Conservation (phyloP, 1,140 invertebrate genomes). For the Drosophila bocki region DNA sequence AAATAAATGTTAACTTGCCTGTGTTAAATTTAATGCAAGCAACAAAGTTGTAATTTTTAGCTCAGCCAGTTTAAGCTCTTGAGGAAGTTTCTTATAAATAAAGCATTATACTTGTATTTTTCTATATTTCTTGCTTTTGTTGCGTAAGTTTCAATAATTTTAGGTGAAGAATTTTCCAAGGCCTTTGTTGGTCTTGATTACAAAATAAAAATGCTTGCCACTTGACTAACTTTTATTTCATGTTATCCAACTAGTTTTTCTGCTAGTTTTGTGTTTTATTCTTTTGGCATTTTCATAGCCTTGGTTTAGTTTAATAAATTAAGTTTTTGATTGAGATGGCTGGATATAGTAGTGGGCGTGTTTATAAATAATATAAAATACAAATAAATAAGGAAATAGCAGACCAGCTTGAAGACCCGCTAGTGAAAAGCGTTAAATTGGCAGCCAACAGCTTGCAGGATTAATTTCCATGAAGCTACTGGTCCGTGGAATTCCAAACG, state of each 20-base stretch:
- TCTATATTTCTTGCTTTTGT: neutral
- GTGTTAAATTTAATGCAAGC: slow-evolving; percentile 11
- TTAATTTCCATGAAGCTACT: slow-evolving; percentile 14
- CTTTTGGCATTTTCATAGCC: slow-evolving; percentile 16
- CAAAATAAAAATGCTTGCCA: neutral
- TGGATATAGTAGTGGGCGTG: neutral
- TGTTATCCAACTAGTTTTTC: slow-evolving; percentile 9
- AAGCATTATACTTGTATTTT: neutral
- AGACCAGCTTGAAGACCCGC: neutral
- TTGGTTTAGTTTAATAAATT: slow-evolving; percentile 7
- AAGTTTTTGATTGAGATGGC: too few relatives aligned
- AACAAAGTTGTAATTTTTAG: neutral
- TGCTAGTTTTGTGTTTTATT: neutral
- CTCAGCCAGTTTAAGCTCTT: neutral
- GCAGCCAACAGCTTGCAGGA: slow-evolving; percentile 5
- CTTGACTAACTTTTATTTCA: neutral
- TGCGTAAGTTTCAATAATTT: neutral
- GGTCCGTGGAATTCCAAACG: neutral
- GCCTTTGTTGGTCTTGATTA: neutral
- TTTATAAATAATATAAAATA: neutral
- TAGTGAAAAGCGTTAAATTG: slow-evolving; percentile 5
- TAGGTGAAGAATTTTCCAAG: neutral
- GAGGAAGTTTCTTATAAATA: neutral
- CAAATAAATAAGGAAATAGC: neutral
- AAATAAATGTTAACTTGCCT: slow-evolving; percentile 22